Evolutionary conservation across 2,113 vertebrate genomes (phyloP).

Genomic region (Ia io): DNA sequence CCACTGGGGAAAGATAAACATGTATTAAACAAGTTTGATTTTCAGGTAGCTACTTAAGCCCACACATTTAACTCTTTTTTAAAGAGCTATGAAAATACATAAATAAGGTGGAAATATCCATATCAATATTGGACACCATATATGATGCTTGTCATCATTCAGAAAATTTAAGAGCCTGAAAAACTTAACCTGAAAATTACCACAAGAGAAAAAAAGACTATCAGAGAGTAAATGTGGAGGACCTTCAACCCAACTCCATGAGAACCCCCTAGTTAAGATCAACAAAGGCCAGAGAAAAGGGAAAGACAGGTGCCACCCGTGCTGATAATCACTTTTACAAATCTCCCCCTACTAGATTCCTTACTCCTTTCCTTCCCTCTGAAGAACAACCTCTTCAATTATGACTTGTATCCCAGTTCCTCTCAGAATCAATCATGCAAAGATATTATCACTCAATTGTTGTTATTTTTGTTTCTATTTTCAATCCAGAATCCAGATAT

Average conservation of each 20-base stretch:
- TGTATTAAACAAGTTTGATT: neutral
- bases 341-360: neutral
- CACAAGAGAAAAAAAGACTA: neutral
- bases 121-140: neutral
- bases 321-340: neutral
- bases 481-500: neutral
- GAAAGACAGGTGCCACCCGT: no score
- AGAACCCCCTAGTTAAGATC: neutral
- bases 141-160: neutral
- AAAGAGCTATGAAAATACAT: neutral
- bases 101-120: neutral
- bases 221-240: neutral
- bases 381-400: neutral
- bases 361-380: neutral
- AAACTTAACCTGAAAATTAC: neutral
- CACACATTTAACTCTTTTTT: neutral
- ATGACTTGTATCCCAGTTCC: neutral
- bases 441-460: neutral
- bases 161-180: neutral
- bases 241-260: neutral
- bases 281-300: neutral
- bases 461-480: neutral
- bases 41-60: neutral
- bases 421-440: neutral
- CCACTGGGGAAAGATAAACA: neutral